Percentiles rank a stretch among this genome's conserved stretches.
phyloP scores from a whole-genome alignment of 2,113 vertebrate species.

The Hassar affinis region DNA sequence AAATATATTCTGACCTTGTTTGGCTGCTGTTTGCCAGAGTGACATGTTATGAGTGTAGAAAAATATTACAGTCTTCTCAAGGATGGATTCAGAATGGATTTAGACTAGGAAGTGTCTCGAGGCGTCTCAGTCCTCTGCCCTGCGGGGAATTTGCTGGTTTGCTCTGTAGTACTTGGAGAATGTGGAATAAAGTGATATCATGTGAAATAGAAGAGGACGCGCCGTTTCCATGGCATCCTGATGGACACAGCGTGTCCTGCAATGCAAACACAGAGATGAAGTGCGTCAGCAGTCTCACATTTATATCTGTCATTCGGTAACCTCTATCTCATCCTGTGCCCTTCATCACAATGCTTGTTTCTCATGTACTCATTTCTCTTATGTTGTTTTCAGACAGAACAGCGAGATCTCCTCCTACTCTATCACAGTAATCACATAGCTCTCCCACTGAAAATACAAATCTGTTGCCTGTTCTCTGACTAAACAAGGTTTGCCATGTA shows the following conservation, averaged over 20 bases:
- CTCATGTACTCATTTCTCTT: conserved; percentile 5
- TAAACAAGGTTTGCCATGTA: not conserved
- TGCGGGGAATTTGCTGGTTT: conserved; percentile 29
- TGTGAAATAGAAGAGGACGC: conserved; percentile 12
- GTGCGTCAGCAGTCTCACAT: not conserved
- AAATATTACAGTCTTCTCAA: not conserved
- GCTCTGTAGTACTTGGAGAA: conserved; percentile 50
- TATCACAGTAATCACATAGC: not conserved
- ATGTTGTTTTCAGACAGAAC: conserved; percentile 18
- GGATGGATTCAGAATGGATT: not conserved
- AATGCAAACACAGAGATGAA: conserved; percentile 40
- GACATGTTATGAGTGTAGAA: not conserved
- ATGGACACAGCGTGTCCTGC: conserved; percentile 38
- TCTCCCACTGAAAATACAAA: not conserved
- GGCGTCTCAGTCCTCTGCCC: conserved; percentile 37
- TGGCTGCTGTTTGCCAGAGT: not conserved
- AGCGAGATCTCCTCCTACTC: conserved; percentile 15
- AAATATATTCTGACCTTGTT: conserved; percentile 55
- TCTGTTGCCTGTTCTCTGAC: not conserved
- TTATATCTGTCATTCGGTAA: conserved; percentile 39
- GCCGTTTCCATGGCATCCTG: conserved; percentile 14
- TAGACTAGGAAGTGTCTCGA: conserved; percentile 3
- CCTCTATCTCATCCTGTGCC: not conserved
- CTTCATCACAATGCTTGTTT: conserved; percentile 9
- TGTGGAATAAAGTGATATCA: conserved; percentile 49